A percentile compares a stretch with the other conserved stretches of the same genome.
Evolutionary conservation across 2,797 vertebrate genomes (phyloP).

Genomic region (Leuciscus waleckii): DNA sequence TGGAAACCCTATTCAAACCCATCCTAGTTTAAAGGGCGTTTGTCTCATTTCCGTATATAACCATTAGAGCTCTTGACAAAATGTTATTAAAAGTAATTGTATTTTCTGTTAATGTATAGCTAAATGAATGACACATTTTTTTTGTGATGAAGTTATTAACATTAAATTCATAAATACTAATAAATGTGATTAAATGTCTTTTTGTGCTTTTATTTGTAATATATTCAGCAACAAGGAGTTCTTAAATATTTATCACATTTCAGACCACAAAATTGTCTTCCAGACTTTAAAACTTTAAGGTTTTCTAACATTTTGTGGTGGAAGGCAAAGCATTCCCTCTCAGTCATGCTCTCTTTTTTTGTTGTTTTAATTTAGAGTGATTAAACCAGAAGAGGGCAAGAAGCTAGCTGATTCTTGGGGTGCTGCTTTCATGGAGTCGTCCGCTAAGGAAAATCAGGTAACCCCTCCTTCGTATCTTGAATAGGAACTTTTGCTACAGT

Average conservation of each 20-base stretch:
- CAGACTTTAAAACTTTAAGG: not conserved
- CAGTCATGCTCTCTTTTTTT: not conserved
- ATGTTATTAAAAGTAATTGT: not conserved
- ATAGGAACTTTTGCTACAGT: not conserved
- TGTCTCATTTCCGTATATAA: not conserved
- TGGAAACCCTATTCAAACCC: too few relatives aligned
- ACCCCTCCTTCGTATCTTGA: not conserved
- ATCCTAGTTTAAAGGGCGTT: not conserved
- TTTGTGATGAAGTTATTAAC: not conserved
- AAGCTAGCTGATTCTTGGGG: slow-evolving; percentile 87
- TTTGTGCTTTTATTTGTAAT: not conserved
- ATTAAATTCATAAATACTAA: not conserved
- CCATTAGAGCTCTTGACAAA: not conserved
- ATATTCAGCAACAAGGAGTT: not conserved
- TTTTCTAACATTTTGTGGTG: not conserved
- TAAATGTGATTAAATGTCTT: not conserved
- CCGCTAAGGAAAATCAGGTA: slow-evolving; percentile 90
- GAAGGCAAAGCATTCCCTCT: not conserved
- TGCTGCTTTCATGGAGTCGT: slow-evolving; percentile 87
- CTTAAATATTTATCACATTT: not conserved
- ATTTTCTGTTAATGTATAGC: not conserved
- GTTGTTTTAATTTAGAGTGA: slow-evolving; percentile 72
- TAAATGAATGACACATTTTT: not conserved
- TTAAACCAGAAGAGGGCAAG: slow-evolving; percentile 86
- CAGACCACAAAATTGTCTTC: not conserved